Evolutionary conservation across 2,113 vertebrate species (phyloP).

Genomic region (Cephalopholis sonnerati): DNA sequence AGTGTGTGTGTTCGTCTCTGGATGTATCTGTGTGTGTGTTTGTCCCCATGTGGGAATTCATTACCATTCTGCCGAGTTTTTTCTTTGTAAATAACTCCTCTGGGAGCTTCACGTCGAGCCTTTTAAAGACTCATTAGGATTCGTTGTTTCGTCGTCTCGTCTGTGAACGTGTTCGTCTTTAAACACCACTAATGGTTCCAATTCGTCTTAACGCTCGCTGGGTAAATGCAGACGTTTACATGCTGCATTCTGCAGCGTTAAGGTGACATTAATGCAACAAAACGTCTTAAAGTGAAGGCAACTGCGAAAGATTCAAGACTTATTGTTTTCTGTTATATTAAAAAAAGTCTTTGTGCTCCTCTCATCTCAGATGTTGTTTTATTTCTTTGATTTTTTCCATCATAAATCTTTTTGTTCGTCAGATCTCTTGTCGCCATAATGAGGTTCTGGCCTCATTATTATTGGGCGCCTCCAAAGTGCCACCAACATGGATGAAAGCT

Average conservation of each 20-base stretch:
- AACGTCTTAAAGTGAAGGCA: not conserved
- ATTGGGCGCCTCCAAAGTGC: not conserved
- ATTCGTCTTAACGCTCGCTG: constrained; percentile 13
- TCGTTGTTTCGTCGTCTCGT: constrained; percentile 28
- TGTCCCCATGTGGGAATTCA: constrained; percentile 39
- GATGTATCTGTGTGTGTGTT: not conserved
- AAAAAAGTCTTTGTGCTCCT: not conserved
- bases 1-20: constrained; percentile 2
- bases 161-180: constrained; percentile 21
- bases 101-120: constrained; percentile 38
- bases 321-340: not conserved
- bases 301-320: not conserved
- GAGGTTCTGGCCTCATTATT: not conserved
- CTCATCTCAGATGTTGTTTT: not conserved
- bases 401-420: not conserved
- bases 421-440: not conserved
- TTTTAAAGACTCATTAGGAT: constrained; percentile 53
- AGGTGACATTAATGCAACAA: not conserved
- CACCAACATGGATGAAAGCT: not conserved
- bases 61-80: not conserved
- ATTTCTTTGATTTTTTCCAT: not conserved
- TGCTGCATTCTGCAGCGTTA: constrained; percentile 27
- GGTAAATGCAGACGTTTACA: constrained; percentile 29
- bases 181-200: constrained; percentile 32
- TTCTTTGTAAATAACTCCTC: constrained; percentile 33